Conservation (phyloP, 2,888 invertebrate genomes). For the Ditylenchus weischeri region DNA sequence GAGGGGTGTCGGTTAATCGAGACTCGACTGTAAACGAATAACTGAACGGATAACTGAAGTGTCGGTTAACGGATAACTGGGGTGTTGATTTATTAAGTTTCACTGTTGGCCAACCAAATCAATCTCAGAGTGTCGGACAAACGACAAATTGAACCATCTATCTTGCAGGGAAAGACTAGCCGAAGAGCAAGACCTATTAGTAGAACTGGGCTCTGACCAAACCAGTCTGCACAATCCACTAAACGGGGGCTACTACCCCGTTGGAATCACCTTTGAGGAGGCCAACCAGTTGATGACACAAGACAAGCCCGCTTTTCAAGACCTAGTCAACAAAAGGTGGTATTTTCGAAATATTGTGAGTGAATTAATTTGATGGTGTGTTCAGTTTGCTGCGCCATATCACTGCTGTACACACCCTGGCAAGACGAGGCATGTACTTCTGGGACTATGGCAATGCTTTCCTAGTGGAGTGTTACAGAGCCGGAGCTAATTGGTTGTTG, state of each 20-base stretch:
- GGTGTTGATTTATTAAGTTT: no score
- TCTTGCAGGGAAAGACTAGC: slow-evolving; percentile 64
- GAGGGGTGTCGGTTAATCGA: no score
- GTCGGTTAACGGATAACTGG: no score
- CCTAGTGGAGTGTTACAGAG: slow-evolving; percentile 66
- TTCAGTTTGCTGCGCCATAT: slow-evolving; percentile 65
- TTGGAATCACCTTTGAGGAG: slow-evolving; percentile 62
- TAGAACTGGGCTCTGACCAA: slow-evolving; percentile 68
- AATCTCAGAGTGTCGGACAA: no score
- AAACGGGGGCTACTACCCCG: slow-evolving; percentile 67
- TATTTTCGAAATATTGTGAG: neutral
- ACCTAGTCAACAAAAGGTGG: slow-evolving; percentile 64
- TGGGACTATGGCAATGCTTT: slow-evolving; percentile 71
- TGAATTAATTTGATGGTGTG: neutral
- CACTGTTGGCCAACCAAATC: no score
- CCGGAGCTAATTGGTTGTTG: slow-evolving; percentile 64
- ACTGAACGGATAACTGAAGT: no score
- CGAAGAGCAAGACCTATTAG: slow-evolving; percentile 63
- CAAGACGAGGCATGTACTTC: slow-evolving; percentile 65
- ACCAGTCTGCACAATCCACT: slow-evolving; percentile 68
- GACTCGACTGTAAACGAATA: no score
- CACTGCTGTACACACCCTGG: slow-evolving; percentile 64
- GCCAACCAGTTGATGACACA: slow-evolving; percentile 63
- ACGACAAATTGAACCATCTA: neutral
- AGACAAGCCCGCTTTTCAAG: slow-evolving; percentile 63